These are phyloP conservation scores for Arvicanthis niloticus DNA, from an alignment of 2,113 vertebrate species.

Conservation along the genomic window DNA sequence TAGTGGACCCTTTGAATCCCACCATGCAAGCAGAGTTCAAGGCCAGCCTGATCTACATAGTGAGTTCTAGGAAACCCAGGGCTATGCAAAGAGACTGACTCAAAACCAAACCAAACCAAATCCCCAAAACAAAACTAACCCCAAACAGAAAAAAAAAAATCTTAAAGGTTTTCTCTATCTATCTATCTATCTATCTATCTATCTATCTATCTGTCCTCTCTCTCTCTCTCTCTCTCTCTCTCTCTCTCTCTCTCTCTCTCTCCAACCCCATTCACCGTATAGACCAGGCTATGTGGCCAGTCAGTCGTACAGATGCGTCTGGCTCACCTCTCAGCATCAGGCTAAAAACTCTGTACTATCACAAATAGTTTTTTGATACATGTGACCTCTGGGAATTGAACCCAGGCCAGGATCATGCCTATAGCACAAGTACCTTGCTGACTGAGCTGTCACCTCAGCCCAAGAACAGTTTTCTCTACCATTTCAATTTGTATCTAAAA, in stretches of 20 bases:
- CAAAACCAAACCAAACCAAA: not conserved
- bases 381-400: not conserved
- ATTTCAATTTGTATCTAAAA: conserved; percentile 40
- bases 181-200: not conserved
- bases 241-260: rapidly evolving
- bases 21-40: not conserved
- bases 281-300: not conserved
- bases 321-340: not conserved
- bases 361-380: not conserved
- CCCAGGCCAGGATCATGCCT: not conserved
- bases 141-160: not conserved
- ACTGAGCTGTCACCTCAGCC: not conserved
- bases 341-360: not conserved
- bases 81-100: not conserved
- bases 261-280: not conserved
- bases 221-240: not conserved
- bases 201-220: not conserved
- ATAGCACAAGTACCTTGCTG: too few species aligned
- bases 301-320: not conserved
- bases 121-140: not conserved
- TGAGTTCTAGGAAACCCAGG: not conserved
- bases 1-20: not conserved
- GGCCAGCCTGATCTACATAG: not conserved
- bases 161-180: not conserved
- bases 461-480: not conserved